Evolutionary conservation across 2,888 invertebrate genomes (phyloP).

Genomic region (Lapara coniferarum): DNA sequence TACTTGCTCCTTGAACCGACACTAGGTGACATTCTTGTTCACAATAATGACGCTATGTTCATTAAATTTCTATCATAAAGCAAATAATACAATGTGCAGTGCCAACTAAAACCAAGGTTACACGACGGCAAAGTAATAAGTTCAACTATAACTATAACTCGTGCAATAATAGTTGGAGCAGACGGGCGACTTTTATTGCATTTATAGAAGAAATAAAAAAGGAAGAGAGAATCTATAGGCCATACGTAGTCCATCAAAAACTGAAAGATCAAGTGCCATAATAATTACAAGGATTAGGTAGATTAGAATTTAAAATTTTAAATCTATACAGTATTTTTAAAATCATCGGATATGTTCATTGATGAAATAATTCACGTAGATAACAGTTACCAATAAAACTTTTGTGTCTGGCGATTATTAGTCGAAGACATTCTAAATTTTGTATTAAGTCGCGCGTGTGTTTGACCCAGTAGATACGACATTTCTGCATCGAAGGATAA

Average conservation of each 20-base stretch:
- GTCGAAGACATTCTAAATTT: not conserved
- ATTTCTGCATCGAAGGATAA: conserved; percentile 22
- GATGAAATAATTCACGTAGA: no score
- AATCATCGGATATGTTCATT: no score
- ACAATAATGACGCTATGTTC: conserved; percentile 4
- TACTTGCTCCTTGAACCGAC: not conserved
- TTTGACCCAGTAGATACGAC: not conserved
- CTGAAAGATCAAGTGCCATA: no score
- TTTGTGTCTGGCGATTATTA: not conserved
- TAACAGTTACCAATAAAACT: not conserved
- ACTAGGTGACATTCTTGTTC: conserved; percentile 1
- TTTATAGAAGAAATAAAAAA: no score
- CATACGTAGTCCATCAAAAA: no score
- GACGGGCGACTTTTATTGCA: not conserved
- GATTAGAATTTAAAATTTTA: no score
- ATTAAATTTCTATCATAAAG: conserved; percentile 12
- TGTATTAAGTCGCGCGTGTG: not conserved
- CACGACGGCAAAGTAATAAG: not conserved
- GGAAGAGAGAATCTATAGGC: no score
- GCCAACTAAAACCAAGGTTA: conserved; percentile 18
- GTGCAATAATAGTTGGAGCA: not conserved
- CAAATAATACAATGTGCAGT: conserved; percentile 12
- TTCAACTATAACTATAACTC: conserved; percentile 10
- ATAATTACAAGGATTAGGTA: no score
- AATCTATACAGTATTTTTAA: no score